Conservation (phyloP, 2,888 invertebrate genomes). For the Sinohyriopsis cumingii region DNA sequence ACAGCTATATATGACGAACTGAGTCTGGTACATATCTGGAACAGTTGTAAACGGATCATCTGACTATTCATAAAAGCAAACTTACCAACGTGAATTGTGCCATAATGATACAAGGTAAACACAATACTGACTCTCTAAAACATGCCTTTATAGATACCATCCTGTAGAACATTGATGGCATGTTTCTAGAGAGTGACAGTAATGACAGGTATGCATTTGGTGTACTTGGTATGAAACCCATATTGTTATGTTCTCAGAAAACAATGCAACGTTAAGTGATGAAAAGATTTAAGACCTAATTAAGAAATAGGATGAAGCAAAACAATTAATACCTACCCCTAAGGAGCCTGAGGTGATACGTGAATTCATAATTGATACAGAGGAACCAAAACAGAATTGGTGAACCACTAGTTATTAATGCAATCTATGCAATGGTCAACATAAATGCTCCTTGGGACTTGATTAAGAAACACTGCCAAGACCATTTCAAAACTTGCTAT, state of each 20-base stretch:
- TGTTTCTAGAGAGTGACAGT: slow-evolving; percentile 15
- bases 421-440: slow-evolving; percentile 9
- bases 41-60: not conserved
- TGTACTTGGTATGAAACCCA: slow-evolving; percentile 14
- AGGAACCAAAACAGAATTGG: slow-evolving; percentile 12
- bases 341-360: slow-evolving; percentile 2
- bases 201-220: slow-evolving; percentile 17
- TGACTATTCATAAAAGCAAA: slow-evolving; percentile 5
- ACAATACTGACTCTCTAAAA: slow-evolving; percentile 11
- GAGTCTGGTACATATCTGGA: no score
- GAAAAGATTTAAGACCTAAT: slow-evolving; percentile 12
- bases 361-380: slow-evolving; percentile 7
- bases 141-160: slow-evolving; percentile 8
- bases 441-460: slow-evolving; percentile 2
- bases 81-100: slow-evolving; percentile 10
- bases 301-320: slow-evolving; percentile 7
- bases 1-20: no score
- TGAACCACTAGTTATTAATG: slow-evolving; percentile 1
- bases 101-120: not conserved
- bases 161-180: slow-evolving; percentile 9
- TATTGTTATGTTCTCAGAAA: slow-evolving; percentile 6
- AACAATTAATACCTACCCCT: slow-evolving; percentile 2
- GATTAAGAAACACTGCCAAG: slow-evolving; percentile 7
- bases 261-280: slow-evolving; percentile 12
- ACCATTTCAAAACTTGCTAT: slow-evolving; percentile 5